Base-by-base conservation (phyloP, 2,888 invertebrate genomes). In the Ennomos erosarius region DNA sequence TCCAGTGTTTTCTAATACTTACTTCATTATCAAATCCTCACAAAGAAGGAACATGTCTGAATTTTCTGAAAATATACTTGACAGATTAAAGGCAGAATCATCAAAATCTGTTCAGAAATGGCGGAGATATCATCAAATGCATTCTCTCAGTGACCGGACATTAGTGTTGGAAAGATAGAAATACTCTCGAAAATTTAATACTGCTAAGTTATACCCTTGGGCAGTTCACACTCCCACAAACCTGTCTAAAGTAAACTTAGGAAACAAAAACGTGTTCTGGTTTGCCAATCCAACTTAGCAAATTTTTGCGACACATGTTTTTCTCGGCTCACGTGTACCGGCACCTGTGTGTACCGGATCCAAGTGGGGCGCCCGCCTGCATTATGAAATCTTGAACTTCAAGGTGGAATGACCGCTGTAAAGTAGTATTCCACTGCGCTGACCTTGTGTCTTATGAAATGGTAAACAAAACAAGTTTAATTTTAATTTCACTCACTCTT, bases 371-470 rank as follows among this genome's bases (percentile, higher is more conserved):
- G n/a, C 26, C 26, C 26, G 26, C 6, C 26, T 50, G 59, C 59
- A 55, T 60, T 55, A 55, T 45, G 59, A 55, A 60, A 60, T 51
- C 47, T 39, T 55, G 59, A 55, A 60, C 59, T 60, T 60, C 59
- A 60, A 60, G 59, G 59, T 55, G 51, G 55, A 60, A 47, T 55
- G 59, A 60, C 55, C 59, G 54, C 11, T 42, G 13, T 34, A 39
- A 26, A 43, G 59, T 50, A 54, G 35, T 36, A 59, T 59, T 59
- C 59, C 59, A 42, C 38, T 13, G 47, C 6, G 13, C 45, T 11
- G 43, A 51, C 59, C 59, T 60, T 60, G 59, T 47, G 36, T 51
- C 59, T 39, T 60, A 55, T 43, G 55, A 60, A 60, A 60, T 50
- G 55, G 47, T 44, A 43, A 44, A 51, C 26, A 54, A 26, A 26